A percentile compares a stretch with the other conserved stretches of the same genome.
Conservation (phyloP, 1,140 invertebrate species). For the Anastrepha obliqua region DNA sequence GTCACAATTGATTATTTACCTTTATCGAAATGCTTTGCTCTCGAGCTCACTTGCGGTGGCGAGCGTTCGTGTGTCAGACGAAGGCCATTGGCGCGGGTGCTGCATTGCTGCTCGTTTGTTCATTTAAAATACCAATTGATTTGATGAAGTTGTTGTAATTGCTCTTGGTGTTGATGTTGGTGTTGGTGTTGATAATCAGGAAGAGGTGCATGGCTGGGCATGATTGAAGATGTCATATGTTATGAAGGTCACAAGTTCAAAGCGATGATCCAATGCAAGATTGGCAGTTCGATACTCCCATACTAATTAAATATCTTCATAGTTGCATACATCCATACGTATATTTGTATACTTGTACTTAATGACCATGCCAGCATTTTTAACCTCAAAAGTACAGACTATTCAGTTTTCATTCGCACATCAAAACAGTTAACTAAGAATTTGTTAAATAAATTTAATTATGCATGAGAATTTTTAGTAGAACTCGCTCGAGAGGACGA, state of each 20-base stretch:
- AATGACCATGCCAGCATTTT: too few species aligned
- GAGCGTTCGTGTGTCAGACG: not conserved
- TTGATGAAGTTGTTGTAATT: not conserved
- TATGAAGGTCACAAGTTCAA: not conserved
- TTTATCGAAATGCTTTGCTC: not conserved
- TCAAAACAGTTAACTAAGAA: too few species aligned
- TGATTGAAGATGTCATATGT: slow-evolving; percentile 15
- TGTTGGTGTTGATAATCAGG: not conserved
- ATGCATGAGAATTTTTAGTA: too few species aligned
- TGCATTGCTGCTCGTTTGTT: not conserved
- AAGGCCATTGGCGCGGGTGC: slow-evolving; percentile 19
- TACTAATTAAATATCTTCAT: not conserved
- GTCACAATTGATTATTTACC: slow-evolving; percentile 11
- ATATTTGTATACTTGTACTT: too few species aligned
- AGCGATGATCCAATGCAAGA: not conserved
- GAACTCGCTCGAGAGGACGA: too few species aligned
- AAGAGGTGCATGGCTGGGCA: slow-evolving; percentile 12
- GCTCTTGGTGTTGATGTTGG: not conserved
- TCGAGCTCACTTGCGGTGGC: not conserved
- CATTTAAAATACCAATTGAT: not conserved
- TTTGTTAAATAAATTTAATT: too few species aligned
- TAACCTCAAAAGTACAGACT: too few species aligned
- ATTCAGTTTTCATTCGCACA: too few species aligned
- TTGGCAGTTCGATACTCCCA: not conserved
- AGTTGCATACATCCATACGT: too few species aligned